phyloP scores from a whole-genome alignment of 1,140 invertebrate genomes.

The Penaeus japonicus region DNA sequence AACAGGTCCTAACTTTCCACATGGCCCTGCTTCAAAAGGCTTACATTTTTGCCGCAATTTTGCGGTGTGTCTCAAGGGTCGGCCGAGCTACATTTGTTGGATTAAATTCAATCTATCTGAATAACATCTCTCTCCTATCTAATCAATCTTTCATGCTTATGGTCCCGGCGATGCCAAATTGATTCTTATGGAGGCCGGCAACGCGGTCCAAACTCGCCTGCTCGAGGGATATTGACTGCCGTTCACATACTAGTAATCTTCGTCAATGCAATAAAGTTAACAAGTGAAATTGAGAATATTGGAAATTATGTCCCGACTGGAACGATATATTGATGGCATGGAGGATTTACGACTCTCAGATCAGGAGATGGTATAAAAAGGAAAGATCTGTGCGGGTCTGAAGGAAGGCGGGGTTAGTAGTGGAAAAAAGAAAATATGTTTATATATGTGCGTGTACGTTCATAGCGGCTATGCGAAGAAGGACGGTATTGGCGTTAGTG shows the following conservation, averaged over 20 bases:
- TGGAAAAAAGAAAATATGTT: neutral
- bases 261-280: constrained; percentile 60
- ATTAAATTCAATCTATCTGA: constrained; percentile 60
- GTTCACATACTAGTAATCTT: constrained; percentile 56
- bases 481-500: no score
- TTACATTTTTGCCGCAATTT: constrained; percentile 56
- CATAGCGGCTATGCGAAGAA: no score
- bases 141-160: constrained; percentile 60
- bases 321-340: constrained; percentile 58
- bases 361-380: constrained; percentile 55
- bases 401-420: neutral
- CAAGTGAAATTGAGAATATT: constrained; percentile 60
- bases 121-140: constrained; percentile 60
- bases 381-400: constrained; percentile 16
- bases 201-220: constrained; percentile 9
- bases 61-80: constrained; percentile 42
- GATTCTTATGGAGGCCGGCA: neutral
- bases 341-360: constrained; percentile 57
- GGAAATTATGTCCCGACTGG: constrained; percentile 58
- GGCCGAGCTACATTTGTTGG: constrained; percentile 58
- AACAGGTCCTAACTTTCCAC: constrained; percentile 41
- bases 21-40: constrained; percentile 38
- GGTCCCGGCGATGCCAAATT: neutral
- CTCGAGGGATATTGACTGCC: constrained; percentile 35
- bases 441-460: no score